These are phyloP conservation scores for Cassiopea andromeda DNA, from an alignment of 30 jellyfish, hydroid and myxozoan species.

Conservation along the genomic window DNA sequence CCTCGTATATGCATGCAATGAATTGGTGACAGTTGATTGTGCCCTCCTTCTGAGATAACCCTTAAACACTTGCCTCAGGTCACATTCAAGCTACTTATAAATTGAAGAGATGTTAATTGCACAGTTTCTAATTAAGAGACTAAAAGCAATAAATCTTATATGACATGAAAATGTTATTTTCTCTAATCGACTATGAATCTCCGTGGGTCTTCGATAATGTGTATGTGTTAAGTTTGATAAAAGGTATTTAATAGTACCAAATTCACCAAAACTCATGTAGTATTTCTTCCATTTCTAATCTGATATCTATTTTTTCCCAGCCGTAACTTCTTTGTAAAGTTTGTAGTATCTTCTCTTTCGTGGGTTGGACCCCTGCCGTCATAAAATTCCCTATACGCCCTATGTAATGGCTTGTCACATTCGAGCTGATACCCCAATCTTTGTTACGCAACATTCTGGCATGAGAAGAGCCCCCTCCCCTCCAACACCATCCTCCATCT, in stretches of 20 bases:
- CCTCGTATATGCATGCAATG: slow-evolving; percentile 16
- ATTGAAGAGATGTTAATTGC: background rate
- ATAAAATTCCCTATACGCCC: too few relatives aligned
- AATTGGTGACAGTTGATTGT: slow-evolving; percentile 2
- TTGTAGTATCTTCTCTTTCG: too few relatives aligned
- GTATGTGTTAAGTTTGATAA: background rate
- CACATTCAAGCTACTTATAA: slow-evolving; percentile 12
- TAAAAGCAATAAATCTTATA: background rate
- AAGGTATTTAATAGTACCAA: background rate
- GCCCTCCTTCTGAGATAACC: slow-evolving; percentile 16
- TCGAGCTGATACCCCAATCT: too few relatives aligned
- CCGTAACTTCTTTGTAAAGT: too few relatives aligned
- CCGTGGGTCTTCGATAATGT: background rate
- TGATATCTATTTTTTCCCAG: too few relatives aligned
- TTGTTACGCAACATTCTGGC: too few relatives aligned
- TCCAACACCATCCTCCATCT: too few relatives aligned
- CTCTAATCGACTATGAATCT: background rate
- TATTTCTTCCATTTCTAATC: too few relatives aligned
- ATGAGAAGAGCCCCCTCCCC: too few relatives aligned
- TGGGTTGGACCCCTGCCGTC: too few relatives aligned
- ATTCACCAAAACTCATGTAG: background rate
- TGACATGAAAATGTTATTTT: background rate
- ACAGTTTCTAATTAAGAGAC: background rate
- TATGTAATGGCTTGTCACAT: too few relatives aligned
- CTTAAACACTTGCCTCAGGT: background rate